These are phyloP conservation scores for Drosophila macrospina DNA, from an alignment of 2,888 invertebrate species.

Conservation along the genomic window DNA sequence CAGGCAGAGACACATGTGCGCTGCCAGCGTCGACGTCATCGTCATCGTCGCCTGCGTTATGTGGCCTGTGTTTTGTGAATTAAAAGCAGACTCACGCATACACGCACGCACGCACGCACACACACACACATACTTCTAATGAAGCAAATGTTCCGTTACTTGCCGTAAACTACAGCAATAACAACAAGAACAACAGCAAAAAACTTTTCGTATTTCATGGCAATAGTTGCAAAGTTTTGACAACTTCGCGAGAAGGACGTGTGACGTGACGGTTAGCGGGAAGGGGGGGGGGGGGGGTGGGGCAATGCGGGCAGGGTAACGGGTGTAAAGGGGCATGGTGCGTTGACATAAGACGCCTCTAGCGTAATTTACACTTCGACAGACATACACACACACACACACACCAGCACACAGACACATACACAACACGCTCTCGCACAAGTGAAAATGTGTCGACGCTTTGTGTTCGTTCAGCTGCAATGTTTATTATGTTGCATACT, in stretches of 20 bases:
- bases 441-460: constrained; percentile 7
- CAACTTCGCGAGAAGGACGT: constrained; percentile 27
- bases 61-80: constrained; percentile 56
- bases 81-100: constrained; percentile 40
- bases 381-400: constrained; percentile 19
- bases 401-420: no score
- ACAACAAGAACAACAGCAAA: constrained; percentile 31
- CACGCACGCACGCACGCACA: constrained; percentile 3
- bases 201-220: constrained; percentile 65
- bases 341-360: constrained; percentile 36
- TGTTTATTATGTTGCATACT: constrained; percentile 36
- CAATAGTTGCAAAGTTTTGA: constrained; percentile 61
- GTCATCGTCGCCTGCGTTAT: constrained; percentile 21
- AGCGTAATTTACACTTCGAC: constrained; percentile 50
- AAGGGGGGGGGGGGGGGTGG: no score
- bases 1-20: constrained; percentile 31
- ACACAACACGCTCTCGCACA: constrained; percentile 10
- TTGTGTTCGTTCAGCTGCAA: constrained; percentile 12
- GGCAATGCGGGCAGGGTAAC: not conserved
- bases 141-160: constrained; percentile 62
- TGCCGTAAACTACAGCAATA: constrained; percentile 24
- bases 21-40: constrained; percentile 36
- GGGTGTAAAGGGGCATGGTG: not conserved
- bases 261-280: constrained; percentile 4
- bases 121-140: constrained; percentile 49